Base-by-base conservation (phyloP, 2,797 vertebrate species). In the Acanthopagrus latus region DNA sequence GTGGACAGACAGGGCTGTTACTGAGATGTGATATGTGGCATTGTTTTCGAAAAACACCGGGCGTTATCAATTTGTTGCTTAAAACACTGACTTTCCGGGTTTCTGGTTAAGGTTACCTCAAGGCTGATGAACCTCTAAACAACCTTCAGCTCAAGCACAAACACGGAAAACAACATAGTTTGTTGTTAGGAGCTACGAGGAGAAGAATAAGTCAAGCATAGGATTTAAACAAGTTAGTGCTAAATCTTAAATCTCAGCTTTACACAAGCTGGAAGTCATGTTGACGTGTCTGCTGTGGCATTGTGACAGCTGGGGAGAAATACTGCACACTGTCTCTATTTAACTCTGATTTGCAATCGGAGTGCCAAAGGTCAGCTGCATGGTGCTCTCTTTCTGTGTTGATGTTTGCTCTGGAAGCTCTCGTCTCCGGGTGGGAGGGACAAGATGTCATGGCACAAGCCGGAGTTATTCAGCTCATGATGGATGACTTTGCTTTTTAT, bases 391-490 rank as follows among this genome's bases (percentile, higher is more conserved):
- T 59, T 57, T 71, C 25, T 59, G 20, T 16, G 38, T 0, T 44
- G 51, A 10, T 68, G 25, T 73, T 50, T 63, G 59, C 58, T 75
- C 67, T 23, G 10, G 51, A 47, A 33, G 33, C 33, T 33, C 33
- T 33, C 7, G 60, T 69, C 48, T 80, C 75, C 80, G 79, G 33
- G 47, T 58, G 78, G 57, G 71, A 80, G 47, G 18, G 55, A 75
- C 23, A 50, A 83, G 89, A 89, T 87, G 87, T 87, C 78, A 77
- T 29, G 69, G 68, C 77, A 72, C 81, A 66, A 71, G 68, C 50
- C 67, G 52, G 64, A 80, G 81, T 77, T 88, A 76, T 88, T 86
- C 67, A 33, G 51, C 54, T 51, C 21, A 70, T 86, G 76, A 88
- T 81, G 64, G 62, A 88, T 79, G 74, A 71, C 74, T 77, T 86